phyloP scores from a whole-genome alignment of 2,888 invertebrate species.

The Electrophaes corylata region DNA sequence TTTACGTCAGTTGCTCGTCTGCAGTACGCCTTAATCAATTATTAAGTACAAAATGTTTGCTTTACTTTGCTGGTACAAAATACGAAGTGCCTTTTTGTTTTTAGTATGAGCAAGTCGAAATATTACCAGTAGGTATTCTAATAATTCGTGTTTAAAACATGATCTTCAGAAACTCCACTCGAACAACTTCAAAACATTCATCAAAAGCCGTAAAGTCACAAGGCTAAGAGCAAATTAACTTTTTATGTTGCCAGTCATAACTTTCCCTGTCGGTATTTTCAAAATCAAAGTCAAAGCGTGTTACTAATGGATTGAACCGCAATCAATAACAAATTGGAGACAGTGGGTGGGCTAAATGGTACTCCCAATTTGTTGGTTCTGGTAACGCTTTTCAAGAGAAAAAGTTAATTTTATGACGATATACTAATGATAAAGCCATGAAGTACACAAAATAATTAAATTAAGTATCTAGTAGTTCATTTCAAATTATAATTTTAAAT shows the following conservation, averaged over 20 bases:
- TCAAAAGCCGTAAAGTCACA: constrained; percentile 38
- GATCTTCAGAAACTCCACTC: constrained; percentile 13
- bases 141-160: constrained; percentile 3
- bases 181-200: constrained; percentile 37
- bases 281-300: constrained; percentile 46
- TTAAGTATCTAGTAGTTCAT: too few relatives aligned
- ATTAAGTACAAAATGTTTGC: neutral
- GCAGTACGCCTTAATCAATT: too few relatives aligned
- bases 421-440: too few relatives aligned
- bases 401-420: constrained; percentile 49
- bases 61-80: neutral
- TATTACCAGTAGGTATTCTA: neutral
- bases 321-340: constrained; percentile 59
- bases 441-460: too few relatives aligned
- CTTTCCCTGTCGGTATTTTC: constrained; percentile 36
- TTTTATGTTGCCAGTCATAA: constrained; percentile 34
- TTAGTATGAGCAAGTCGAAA: neutral
- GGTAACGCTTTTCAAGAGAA: constrained; percentile 55
- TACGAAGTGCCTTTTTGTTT: neutral
- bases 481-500: too few relatives aligned
- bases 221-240: constrained; percentile 40
- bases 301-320: constrained; percentile 58
- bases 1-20: too few relatives aligned
- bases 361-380: constrained; percentile 57
- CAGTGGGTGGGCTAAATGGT: constrained; percentile 54